These are phyloP conservation scores for Scortum barcoo DNA, from an alignment of 2,113 vertebrate species.

Conservation along the genomic window DNA sequence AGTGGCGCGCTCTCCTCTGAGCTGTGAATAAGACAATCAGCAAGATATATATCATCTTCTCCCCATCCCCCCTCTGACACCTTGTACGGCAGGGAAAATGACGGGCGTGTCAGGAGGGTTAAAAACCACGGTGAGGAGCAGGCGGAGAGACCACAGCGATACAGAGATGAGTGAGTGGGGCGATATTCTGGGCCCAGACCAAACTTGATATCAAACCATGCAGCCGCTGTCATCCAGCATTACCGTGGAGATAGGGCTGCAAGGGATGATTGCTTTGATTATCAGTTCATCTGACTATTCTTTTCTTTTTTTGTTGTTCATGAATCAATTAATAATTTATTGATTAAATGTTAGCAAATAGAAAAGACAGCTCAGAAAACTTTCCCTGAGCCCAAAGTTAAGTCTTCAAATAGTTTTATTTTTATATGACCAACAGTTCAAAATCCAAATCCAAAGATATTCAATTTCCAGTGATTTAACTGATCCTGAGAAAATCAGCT, in stretches of 20 bases:
- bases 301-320: not conserved
- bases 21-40: slow-evolving; percentile 64
- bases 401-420: not conserved
- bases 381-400: not conserved
- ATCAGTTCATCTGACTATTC: not conserved
- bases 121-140: slow-evolving; percentile 17
- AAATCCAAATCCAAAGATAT: not conserved
- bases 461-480: too few species aligned
- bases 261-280: not conserved
- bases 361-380: too few species aligned
- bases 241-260: not conserved
- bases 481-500: not conserved
- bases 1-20: slow-evolving; percentile 1
- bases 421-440: not conserved
- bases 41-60: slow-evolving; percentile 45
- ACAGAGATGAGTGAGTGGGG: not conserved
- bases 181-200: not conserved
- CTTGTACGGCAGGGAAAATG: not conserved
- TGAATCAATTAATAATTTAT: not conserved
- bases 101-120: not conserved
- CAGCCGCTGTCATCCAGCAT: not conserved
- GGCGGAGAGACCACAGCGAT: not conserved
- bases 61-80: not conserved
- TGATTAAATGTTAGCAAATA: not conserved
- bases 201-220: slow-evolving; percentile 2